phyloP scores from a whole-genome alignment of 2,113 vertebrate genomes.

The Toxostoma redivivum region DNA sequence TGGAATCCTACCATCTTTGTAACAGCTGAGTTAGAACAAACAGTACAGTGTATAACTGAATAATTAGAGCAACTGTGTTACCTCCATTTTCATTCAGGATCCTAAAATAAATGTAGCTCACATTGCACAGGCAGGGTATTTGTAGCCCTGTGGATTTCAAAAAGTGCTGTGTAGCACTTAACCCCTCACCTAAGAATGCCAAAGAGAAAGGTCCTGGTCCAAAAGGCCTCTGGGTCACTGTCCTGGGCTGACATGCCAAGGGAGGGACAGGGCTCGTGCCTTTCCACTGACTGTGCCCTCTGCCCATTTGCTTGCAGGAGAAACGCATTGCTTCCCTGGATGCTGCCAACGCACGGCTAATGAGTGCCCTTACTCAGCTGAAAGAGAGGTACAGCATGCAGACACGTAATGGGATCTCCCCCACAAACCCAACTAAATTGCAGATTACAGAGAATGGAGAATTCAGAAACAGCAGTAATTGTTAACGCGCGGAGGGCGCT shows the following conservation, averaged over 20 bases:
- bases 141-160: background rate
- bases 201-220: background rate
- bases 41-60: background rate
- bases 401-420: conserved; percentile 97
- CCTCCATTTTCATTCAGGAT: background rate
- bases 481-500: conserved; percentile 75
- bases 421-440: conserved; percentile 98
- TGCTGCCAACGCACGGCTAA: conserved; percentile 92
- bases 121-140: background rate
- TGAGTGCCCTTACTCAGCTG: conserved; percentile 97
- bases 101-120: background rate
- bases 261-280: fast-evolving
- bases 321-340: conserved; percentile 96
- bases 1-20: background rate
- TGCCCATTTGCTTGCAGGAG: conserved; percentile 75
- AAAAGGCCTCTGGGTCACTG: background rate
- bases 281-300: background rate
- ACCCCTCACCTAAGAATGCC: fast-evolving
- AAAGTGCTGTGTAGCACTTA: background rate
- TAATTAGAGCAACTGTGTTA: background rate
- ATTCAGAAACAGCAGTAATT: conserved; percentile 99
- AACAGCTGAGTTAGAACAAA: background rate
- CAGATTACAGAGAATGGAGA: conserved; percentile 99
- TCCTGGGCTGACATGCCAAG: background rate
- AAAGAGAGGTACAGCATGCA: conserved; percentile 99